A percentile compares a stretch with the other conserved stretches of the same genome.
Evolutionary conservation across 2,113 vertebrate genomes (phyloP).

Genomic region (Oreocharis arfaki): DNA sequence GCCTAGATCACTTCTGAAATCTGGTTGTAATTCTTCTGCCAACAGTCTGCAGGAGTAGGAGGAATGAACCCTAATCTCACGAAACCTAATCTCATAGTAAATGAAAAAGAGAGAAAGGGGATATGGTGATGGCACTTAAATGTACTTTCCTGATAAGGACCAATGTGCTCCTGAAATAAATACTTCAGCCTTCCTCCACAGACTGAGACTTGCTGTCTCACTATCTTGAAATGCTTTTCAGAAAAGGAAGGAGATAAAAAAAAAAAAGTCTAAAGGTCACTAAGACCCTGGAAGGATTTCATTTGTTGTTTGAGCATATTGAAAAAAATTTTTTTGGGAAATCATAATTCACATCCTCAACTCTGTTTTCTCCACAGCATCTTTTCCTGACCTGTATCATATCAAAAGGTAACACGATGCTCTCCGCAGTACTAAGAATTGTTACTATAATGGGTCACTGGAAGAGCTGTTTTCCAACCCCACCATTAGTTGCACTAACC

Average conservation of each 20-base stretch:
- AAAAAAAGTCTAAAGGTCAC: neutral
- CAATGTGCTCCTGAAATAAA: neutral
- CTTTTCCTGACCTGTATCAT: neutral
- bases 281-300: neutral
- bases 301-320: neutral
- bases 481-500: neutral
- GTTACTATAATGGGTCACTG: neutral
- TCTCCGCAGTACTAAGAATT: neutral
- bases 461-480: neutral
- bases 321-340: neutral
- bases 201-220: neutral
- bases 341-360: neutral
- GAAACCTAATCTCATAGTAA: neutral
- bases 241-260: neutral
- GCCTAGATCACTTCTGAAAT: neutral
- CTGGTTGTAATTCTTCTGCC: neutral
- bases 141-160: neutral
- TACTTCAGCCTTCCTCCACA: neutral
- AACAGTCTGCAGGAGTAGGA: neutral
- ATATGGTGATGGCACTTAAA: neutral
- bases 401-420: neutral
- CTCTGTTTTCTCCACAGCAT: neutral
- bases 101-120: neutral
- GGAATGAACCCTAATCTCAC: neutral
- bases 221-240: neutral